These are phyloP conservation scores for Ceriagrion tenellum DNA, from an alignment of 2,888 invertebrate species.

Conservation along the genomic window DNA sequence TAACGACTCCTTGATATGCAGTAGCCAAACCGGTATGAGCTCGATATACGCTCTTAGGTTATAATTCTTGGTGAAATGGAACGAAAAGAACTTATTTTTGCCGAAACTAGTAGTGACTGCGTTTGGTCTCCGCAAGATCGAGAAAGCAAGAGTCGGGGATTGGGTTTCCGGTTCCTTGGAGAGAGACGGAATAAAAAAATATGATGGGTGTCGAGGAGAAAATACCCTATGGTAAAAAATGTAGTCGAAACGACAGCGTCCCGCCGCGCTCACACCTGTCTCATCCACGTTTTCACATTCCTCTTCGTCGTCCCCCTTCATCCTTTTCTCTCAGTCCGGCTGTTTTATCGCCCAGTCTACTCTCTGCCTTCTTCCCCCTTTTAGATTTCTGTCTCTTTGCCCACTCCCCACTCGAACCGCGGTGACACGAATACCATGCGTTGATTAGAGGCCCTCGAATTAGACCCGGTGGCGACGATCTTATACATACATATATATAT, in stretches of 20 bases:
- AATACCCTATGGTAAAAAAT: neutral
- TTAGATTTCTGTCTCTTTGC: neutral
- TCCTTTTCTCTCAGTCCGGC: neutral
- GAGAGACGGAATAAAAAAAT: neutral
- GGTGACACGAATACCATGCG: neutral
- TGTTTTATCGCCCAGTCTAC: neutral
- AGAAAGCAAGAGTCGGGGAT: too few relatives aligned
- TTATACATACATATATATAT: neutral
- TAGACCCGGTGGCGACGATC: neutral
- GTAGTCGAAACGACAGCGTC: neutral
- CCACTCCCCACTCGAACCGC: neutral
- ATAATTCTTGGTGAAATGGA: too few relatives aligned
- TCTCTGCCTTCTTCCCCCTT: neutral
- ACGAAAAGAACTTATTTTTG: too few relatives aligned
- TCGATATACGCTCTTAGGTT: too few relatives aligned
- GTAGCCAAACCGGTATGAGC: too few relatives aligned
- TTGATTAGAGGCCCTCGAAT: constrained; percentile 36
- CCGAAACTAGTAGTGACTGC: too few relatives aligned
- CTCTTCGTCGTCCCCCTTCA: too few relatives aligned
- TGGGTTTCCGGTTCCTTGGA: neutral
- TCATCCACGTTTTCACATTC: neutral
- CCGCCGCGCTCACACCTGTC: neutral
- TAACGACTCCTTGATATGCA: too few relatives aligned
- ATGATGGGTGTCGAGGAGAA: neutral
- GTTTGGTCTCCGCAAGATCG: too few relatives aligned